These are phyloP conservation scores for Nyctibius bracteatus DNA, from an alignment of 2,113 vertebrate genomes.

Conservation along the genomic window DNA sequence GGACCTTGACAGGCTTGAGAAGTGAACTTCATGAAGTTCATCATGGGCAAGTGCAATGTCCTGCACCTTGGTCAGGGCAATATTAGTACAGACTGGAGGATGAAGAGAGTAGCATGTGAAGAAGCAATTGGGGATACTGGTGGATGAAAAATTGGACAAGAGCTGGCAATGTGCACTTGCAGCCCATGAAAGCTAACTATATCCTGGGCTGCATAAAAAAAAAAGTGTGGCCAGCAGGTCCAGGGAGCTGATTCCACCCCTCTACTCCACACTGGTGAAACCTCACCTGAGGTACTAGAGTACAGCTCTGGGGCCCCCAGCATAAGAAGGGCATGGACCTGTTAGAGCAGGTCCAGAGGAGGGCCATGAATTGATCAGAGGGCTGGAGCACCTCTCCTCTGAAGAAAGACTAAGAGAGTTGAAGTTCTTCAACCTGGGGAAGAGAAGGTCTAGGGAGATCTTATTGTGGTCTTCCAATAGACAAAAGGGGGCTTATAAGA, in stretches of 20 bases:
- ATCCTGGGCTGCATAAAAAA: not conserved
- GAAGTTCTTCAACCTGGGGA: not conserved
- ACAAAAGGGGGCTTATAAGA: not conserved
- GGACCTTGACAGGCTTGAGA: not conserved
- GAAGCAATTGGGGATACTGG: not conserved
- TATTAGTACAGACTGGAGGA: not conserved
- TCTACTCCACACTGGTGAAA: not conserved
- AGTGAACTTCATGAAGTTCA: not conserved
- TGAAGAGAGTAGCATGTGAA: not conserved
- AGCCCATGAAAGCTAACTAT: not conserved
- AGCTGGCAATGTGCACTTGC: not conserved
- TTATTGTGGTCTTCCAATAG: not conserved
- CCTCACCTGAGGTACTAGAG: not conserved
- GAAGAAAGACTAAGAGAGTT: not conserved
- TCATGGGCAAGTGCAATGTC: not conserved
- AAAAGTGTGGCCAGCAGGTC: rapidly evolving
- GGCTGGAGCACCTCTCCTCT: not conserved
- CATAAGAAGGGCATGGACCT: not conserved
- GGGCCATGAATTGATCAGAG: not conserved
- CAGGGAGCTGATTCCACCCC: not conserved
- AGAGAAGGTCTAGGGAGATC: not conserved
- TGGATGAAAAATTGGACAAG: not conserved
- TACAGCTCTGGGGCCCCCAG: not conserved
- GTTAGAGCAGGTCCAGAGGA: not conserved
- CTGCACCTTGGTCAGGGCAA: not conserved